A percentile compares a stretch with the other conserved stretches of the same genome.
phyloP scores from a whole-genome alignment of 1,140 invertebrate species.

The Euwallacea fornicatus region DNA sequence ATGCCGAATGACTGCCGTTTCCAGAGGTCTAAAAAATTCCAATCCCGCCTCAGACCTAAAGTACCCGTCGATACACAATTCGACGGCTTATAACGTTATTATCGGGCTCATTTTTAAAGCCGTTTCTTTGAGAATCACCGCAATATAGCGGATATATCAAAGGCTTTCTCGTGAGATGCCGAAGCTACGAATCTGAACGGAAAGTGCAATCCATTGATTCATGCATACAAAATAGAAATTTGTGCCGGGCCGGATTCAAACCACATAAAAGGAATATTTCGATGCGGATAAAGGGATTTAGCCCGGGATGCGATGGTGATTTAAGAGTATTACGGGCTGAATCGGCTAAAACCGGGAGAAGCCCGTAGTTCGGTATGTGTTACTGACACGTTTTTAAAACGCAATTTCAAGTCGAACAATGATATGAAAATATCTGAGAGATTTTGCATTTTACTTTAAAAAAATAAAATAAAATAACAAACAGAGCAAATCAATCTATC shows the following conservation, averaged over 20 bases:
- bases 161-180: conserved; percentile 27
- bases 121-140: conserved; percentile 11
- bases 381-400: not conserved
- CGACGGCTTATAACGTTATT: not conserved
- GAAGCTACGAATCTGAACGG: conserved; percentile 29
- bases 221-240: conserved; percentile 36
- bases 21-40: not conserved
- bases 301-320: conserved; percentile 14
- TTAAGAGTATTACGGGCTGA: conserved; percentile 18
- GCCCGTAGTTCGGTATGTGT: conserved; percentile 1
- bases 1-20: too few relatives aligned
- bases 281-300: conserved; percentile 25
- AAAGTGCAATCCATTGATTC: conserved; percentile 34
- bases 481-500: too few relatives aligned
- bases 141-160: conserved; percentile 23
- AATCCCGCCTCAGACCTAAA: not conserved
- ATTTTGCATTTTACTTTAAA: too few relatives aligned
- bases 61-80: not conserved
- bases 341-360: conserved; percentile 14
- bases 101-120: conserved; percentile 10
- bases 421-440: too few relatives aligned
- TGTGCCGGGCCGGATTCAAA: conserved; percentile 24
- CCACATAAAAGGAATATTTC: conserved; percentile 34
- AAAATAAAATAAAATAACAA: too few relatives aligned
- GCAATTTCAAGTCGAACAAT: too few relatives aligned